Evolutionary conservation across 2,113 vertebrate species (phyloP), one percentile per base, ranked within the genome.

Genomic region (Sarotherodon lohbergeri): DNA sequence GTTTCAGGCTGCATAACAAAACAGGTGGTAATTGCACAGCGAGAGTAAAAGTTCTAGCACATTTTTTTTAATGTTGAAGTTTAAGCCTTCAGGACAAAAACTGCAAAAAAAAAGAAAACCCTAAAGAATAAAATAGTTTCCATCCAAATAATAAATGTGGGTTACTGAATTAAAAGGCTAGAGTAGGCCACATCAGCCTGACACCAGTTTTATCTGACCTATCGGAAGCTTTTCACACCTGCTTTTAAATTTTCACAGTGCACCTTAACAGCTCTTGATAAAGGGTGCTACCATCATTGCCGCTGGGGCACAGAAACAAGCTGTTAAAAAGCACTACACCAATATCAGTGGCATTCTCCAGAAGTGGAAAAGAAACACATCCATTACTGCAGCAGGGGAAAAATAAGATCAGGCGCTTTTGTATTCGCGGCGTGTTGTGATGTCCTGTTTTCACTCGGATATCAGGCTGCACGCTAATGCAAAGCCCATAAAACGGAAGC

Each of bases 161-260:
- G 48, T 71, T 34, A 61, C 24, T 73, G 9, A 85, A 57, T 61
- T 13, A 54, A 83, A 86, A 88, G 66, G 86, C 36, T 81, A 36
- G 83, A 87, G 61, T 11, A 22, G 46, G 88, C 79, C 78, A 52
- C 63, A 88, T 88, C 82, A 83, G 71, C 27, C 88, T 61, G 81
- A 86, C 66, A 55, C 29, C 1, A 36, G 86, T 24, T 92, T 93
- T 89, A 81, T 95, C 46, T 91, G 91, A 95, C 92, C 91, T 89
- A 89, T 89, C 86, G 59, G 85, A 90, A 71, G 89, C 90, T 93
- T 94, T 95, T 94, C 86, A 91, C 93, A 91, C 91, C 88, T 86
- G 88, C 87, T 93, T 91, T 88, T 85, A 88, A 56, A 89, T 90
- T 91, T 93, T 92, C 87, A 90, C 91, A 87, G 89, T 24, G 81